phyloP scores from a whole-genome alignment of 2,113 vertebrate species.

The Cichladusa arquata region DNA sequence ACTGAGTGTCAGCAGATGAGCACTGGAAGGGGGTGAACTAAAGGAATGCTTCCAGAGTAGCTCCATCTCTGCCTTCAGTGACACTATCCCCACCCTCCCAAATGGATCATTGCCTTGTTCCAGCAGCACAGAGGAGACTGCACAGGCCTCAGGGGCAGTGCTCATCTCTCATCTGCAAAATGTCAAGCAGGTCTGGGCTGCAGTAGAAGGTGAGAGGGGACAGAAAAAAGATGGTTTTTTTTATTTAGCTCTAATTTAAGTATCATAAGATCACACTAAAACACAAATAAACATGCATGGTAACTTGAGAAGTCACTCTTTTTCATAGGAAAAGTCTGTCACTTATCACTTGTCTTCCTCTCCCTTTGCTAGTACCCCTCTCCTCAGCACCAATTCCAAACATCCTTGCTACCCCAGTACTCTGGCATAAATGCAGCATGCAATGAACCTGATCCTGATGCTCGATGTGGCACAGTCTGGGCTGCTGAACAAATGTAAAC shows the following conservation, averaged over 20 bases:
- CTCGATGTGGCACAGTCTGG: too few relatives aligned
- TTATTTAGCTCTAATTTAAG: background rate
- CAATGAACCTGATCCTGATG: accelerated
- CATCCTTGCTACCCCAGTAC: background rate
- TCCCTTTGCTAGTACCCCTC: background rate
- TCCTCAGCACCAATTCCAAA: background rate
- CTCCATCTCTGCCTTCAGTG: background rate
- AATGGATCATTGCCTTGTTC: background rate
- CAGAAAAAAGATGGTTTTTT: background rate
- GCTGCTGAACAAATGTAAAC: background rate
- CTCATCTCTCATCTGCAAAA: background rate
- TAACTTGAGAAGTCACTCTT: background rate
- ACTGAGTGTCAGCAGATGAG: background rate
- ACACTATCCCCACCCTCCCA: background rate
- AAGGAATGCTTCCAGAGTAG: background rate
- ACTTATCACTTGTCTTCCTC: background rate
- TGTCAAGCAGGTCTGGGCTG: background rate
- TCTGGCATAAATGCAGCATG: background rate
- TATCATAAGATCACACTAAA: background rate
- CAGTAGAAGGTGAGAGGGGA: background rate
- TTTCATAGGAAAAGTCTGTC: background rate
- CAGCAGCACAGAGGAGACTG: background rate
- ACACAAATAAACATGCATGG: background rate
- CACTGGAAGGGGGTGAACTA: background rate
- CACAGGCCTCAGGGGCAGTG: background rate